Conservation (phyloP, 1,140 invertebrate genomes). For the Schlechtendalia chinensis region DNA sequence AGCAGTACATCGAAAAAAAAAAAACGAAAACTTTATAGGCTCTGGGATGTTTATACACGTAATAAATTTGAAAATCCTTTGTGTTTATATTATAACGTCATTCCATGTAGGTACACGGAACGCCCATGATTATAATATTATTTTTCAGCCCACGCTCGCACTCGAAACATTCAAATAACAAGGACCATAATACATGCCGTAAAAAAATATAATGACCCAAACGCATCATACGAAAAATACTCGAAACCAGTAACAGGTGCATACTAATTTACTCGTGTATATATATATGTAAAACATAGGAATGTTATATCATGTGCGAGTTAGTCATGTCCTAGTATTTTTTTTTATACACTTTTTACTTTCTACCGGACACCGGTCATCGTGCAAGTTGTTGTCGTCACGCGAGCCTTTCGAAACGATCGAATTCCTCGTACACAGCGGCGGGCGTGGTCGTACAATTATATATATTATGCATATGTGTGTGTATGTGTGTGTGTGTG, state of each 20-base stretch:
- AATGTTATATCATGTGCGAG: neutral
- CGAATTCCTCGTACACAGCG: neutral
- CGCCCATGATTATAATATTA: too few relatives aligned
- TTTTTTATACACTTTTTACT: conserved; percentile 4
- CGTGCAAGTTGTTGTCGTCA: neutral
- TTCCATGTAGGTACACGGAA: too few relatives aligned
- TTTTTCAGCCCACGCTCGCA: too few relatives aligned
- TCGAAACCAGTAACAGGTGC: neutral
- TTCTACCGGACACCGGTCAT: conserved; percentile 29
- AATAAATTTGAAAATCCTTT: too few relatives aligned
- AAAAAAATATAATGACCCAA: too few relatives aligned
- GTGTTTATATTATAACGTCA: too few relatives aligned
- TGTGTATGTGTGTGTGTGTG: neutral
- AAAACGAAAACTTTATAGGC: too few relatives aligned
- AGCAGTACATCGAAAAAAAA: too few relatives aligned
- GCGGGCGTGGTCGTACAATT: neutral
- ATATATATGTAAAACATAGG: neutral
- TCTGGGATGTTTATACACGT: too few relatives aligned
- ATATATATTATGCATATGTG: neutral
- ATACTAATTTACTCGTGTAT: neutral
- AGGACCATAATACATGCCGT: too few relatives aligned
- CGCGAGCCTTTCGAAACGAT: conserved; percentile 16
- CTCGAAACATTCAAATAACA: too few relatives aligned
- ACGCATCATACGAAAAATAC: neutral
- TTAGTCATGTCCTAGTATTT: neutral